phyloP scores from a whole-genome alignment of 2,797 vertebrate genomes.

The Heterohyrax brucei region DNA sequence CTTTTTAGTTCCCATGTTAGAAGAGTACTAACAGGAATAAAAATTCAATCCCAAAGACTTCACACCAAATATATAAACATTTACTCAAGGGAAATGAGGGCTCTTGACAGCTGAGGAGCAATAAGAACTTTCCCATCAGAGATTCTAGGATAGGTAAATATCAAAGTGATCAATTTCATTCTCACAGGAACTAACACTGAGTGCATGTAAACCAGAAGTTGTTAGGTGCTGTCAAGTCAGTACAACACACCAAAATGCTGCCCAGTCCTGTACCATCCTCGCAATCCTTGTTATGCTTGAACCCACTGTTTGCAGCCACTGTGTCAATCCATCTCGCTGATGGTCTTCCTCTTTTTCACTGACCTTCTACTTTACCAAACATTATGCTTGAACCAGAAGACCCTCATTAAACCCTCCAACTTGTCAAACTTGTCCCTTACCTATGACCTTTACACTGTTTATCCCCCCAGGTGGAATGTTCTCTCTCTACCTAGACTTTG shows the following conservation, averaged over 20 bases:
- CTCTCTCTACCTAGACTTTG: neutral
- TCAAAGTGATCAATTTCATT: neutral
- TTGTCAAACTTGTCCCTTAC: neutral
- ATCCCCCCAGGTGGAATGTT: neutral
- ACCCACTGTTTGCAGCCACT: too few species aligned
- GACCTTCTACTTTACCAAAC: too few species aligned
- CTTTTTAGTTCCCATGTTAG: constrained; percentile 42
- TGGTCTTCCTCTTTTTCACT: too few species aligned
- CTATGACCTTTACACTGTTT: neutral
- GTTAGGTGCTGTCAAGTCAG: too few species aligned
- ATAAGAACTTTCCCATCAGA: neutral
- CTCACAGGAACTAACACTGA: constrained; percentile 19
- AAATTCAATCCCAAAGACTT: constrained; percentile 45
- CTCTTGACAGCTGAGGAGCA: neutral
- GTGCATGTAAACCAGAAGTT: neutral
- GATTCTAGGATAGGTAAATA: neutral
- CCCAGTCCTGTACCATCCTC: too few species aligned
- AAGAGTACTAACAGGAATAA: neutral
- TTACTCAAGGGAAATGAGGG: neutral
- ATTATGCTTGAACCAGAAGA: neutral
- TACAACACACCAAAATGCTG: too few species aligned
- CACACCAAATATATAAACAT: neutral
- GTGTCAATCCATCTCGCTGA: too few species aligned
- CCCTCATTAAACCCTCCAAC: neutral
- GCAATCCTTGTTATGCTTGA: too few species aligned